Evolutionary conservation across 1,140 invertebrate species (phyloP), one percentile per base, ranked within the genome.

Genomic region (Arctopsyche grandis): DNA sequence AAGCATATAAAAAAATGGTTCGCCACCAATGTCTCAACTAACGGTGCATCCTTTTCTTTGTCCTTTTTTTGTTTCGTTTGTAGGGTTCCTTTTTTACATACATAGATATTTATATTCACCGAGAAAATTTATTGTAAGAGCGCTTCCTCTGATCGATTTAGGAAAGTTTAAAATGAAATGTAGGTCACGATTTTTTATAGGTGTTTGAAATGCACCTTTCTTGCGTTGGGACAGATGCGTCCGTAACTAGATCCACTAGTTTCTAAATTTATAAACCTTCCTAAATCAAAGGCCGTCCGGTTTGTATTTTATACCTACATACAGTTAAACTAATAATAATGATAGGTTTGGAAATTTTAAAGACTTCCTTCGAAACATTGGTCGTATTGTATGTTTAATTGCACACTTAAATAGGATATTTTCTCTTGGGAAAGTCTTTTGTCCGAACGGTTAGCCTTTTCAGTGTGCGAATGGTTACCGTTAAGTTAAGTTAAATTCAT

Each of bases 101-200:
- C 29, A 46, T 75, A 4, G 12, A 66, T 66, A 66, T 66, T 16
- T 52, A 52, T 52, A 52, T 52, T 14, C 16, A 52, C 16, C 21
- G 52, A 75, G 71, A 21, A 75, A 44, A 75, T 75, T 75, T 58
- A 75, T 75, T 75, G 44, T 75, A 29, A 22, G 16, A 14, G 14
- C 12, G 24, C 19, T 69, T 69, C 24, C 48, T 44, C 69, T 46
- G 24, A 56, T 48, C 48, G 69, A 71, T 44, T 52, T 71, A 71
- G 38, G 38, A 71, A 71, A 75, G 12, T 66, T 66, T 66, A 10
- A 66, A 75, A 76, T 63, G 22, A 44, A 63, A 76, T 63, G 56
- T 76, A 63, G 74, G 74, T 76, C 74, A 76, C 9, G 74, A 26
- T 76, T 76, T 76, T 66, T 66, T 29, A 21, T 24, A 26, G 10